These are phyloP conservation scores for Tromatobia lineatoria DNA, from an alignment of 2,888 invertebrate species.

Conservation along the genomic window DNA sequence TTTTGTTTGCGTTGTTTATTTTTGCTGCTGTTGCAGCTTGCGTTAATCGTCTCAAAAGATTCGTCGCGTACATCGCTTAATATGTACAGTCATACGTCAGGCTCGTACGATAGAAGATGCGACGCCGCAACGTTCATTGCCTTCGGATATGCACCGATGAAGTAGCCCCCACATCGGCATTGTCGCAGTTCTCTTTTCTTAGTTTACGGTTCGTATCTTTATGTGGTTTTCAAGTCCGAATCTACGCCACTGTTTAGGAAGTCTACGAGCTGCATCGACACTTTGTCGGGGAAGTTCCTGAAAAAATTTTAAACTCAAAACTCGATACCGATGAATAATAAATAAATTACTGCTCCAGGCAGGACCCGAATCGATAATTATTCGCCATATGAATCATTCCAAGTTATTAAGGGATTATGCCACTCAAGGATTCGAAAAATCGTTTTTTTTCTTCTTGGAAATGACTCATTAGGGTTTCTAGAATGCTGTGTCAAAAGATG, in stretches of 20 bases:
- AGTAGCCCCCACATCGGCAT: background rate
- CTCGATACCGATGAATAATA: constrained; percentile 13
- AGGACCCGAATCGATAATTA: too few species aligned
- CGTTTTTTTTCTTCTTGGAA: too few species aligned
- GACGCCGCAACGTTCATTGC: background rate
- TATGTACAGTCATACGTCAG: constrained; percentile 32
- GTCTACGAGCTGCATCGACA: constrained; percentile 87
- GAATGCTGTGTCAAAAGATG: too few species aligned
- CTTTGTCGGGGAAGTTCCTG: constrained; percentile 87
- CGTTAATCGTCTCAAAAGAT: background rate
- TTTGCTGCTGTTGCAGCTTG: background rate
- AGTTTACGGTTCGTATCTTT: background rate
- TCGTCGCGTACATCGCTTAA: background rate
- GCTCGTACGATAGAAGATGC: constrained; percentile 15
- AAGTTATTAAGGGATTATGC: too few species aligned
- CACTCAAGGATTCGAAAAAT: too few species aligned
- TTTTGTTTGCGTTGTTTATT: background rate
- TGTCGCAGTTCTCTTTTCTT: constrained; percentile 19
- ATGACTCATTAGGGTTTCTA: too few species aligned
- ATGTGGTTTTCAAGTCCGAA: constrained; percentile 82
- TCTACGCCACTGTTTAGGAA: constrained; percentile 90
- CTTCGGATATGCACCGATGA: background rate
- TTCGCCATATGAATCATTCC: too few species aligned
- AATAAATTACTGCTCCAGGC: background rate
- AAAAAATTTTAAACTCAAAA: constrained; percentile 76